A percentile compares a stretch with the other conserved stretches of the same genome.
phyloP scores from a whole-genome alignment of 2,113 vertebrate genomes.

The Syngnathus floridae region DNA sequence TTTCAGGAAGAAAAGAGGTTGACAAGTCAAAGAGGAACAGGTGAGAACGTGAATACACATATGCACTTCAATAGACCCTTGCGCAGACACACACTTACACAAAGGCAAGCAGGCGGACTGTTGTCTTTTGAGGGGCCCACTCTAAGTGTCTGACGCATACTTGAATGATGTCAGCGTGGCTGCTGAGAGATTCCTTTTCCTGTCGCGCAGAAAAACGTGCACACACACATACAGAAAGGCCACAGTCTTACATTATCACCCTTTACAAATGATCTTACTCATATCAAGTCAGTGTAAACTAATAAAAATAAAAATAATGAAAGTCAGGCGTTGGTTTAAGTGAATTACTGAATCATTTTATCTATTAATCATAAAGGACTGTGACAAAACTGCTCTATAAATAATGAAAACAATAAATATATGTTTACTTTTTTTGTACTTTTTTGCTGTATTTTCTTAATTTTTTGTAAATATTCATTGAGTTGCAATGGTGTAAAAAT shows the following conservation, averaged over 20 bases:
- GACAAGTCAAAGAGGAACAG: slow-evolving; percentile 47
- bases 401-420: too few species aligned
- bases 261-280: slow-evolving; percentile 18
- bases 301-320: too few species aligned
- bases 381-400: too few species aligned
- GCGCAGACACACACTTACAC: slow-evolving; percentile 19
- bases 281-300: slow-evolving; percentile 1
- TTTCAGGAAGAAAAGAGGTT: slow-evolving; percentile 35
- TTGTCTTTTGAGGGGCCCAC: slow-evolving; percentile 43
- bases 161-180: slow-evolving; percentile 64
- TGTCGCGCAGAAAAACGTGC: slow-evolving; percentile 23
- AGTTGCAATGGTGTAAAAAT: too few species aligned
- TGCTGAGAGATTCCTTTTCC: slow-evolving; percentile 68
- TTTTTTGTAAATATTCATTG: too few species aligned
- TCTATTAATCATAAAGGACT: too few species aligned
- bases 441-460: too few species aligned
- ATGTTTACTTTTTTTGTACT: too few species aligned
- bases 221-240: slow-evolving; percentile 4
- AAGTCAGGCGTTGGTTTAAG: too few species aligned
- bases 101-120: slow-evolving; percentile 24
- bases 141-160: slow-evolving; percentile 54
- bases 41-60: slow-evolving; percentile 31
- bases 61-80: slow-evolving; percentile 20
- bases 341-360: too few species aligned
- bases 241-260: slow-evolving; percentile 22